A percentile compares a stretch with the other conserved stretches of the same genome.
Conservation (phyloP, 2,113 vertebrate species). For the Ochotona princeps region DNA sequence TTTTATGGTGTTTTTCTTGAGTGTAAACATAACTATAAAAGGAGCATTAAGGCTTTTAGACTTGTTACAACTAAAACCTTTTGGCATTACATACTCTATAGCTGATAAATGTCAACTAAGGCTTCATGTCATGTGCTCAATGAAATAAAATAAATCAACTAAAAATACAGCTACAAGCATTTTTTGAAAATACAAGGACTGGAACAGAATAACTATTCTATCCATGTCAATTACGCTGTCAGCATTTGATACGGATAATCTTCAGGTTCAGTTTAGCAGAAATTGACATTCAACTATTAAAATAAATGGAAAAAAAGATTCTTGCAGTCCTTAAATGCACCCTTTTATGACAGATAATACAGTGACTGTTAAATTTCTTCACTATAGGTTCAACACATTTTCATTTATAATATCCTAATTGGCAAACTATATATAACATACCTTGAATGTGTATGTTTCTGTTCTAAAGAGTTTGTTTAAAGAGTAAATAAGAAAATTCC, state of each 20-base stretch:
- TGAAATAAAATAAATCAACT: constrained; percentile 64
- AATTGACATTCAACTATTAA: constrained; percentile 31
- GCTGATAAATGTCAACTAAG: constrained; percentile 29
- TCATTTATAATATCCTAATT: neutral
- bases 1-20: constrained; percentile 32
- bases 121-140: neutral
- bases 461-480: accelerated
- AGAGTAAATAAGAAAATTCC: neutral
- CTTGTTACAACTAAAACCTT: constrained; percentile 43
- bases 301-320: constrained; percentile 14
- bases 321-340: neutral
- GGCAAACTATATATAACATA: neutral
- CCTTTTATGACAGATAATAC: neutral
- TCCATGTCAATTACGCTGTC: neutral
- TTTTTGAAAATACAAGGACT: constrained; percentile 50
- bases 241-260: neutral
- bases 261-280: constrained; percentile 12
- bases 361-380: neutral
- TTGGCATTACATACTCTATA: constrained; percentile 28
- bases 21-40: constrained; percentile 62
- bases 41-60: constrained; percentile 59
- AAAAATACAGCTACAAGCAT: neutral
- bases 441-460: neutral
- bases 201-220: neutral
- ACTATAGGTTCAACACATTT: neutral